Evolutionary conservation across 2,888 invertebrate genomes (phyloP), one percentile per base, ranked within the genome.

Genomic region (Lamellibrachia columna): DNA sequence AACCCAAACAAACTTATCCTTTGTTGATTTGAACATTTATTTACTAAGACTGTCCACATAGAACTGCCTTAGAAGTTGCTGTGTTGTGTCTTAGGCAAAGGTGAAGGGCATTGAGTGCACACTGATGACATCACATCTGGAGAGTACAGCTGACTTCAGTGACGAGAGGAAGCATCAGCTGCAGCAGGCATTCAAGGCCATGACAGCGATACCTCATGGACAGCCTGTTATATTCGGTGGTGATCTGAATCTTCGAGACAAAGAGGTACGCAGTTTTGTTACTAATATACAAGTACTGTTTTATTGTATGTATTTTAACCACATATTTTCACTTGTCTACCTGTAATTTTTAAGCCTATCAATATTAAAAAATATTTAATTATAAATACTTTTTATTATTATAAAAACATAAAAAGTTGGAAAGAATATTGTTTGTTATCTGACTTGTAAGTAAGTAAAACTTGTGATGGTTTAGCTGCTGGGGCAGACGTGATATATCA

Each of bases 161-260:
- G 95, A 94, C 0, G 97, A 97, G 94, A 95, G 97, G 90, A 96
- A 96, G 91, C 95, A 95, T 1, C 97, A 97, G 94, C 95, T 97
- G 90, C 95, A 95, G 92, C 94, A 93, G 3, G 95, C 95, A 6
- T 97, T 97, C 92, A 94, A 96, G 52, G 94, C 95, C 90, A 94
- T 97, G 93, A 93, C 91, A n/a, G 93, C 94, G 8, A 93, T 94
- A 7, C 94, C 94, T 6, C 28, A 93, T 15, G 93, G 94, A 8
- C 93, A 93, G 90, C 96, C 96, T 90, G 97, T 97, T 0, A 96
- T 97, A 91, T 97, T 97, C 95, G 97, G 97, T 55, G 97, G 97
- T 1, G 97, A 97, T 95, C 95, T 97, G 58, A 97, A 97, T 95
- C 94, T 97, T 1, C 95, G 97, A 90, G 97, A 97, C 94, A 96